Conservation (phyloP, 1,140 invertebrate species). For the Cecropterus lyciades region DNA sequence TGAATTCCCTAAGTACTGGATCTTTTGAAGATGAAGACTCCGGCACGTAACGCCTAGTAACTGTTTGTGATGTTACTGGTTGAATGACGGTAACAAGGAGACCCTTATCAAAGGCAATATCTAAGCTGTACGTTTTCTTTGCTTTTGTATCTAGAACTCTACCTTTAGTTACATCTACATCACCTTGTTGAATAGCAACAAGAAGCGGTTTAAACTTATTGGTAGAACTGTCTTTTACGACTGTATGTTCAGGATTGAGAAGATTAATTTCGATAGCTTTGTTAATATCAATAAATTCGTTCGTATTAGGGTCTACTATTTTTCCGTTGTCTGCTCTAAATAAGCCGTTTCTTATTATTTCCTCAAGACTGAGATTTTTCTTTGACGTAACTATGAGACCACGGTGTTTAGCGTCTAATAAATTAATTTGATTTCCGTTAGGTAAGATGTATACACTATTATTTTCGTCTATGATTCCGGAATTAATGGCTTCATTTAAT, state of each 20-base stretch:
- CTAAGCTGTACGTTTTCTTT: conserved; percentile 89
- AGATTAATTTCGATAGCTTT: conserved; percentile 90
- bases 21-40: conserved; percentile 76
- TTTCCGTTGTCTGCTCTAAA: conserved; percentile 91
- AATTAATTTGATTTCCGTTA: conserved; percentile 86
- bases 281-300: conserved; percentile 88
- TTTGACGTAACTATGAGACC: conserved; percentile 90
- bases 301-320: conserved; percentile 90
- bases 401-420: conserved; percentile 89
- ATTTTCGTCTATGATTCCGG: conserved; percentile 89
- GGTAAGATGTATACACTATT: conserved; percentile 89
- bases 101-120: conserved; percentile 90
- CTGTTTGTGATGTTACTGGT: conserved; percentile 87
- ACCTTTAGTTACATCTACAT: conserved; percentile 91
- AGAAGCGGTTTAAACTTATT: conserved; percentile 90
- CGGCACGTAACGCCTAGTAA: conserved; percentile 83
- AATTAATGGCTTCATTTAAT: conserved; percentile 90
- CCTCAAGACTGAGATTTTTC: conserved; percentile 89
- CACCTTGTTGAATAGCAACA: conserved; percentile 91
- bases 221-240: conserved; percentile 90
- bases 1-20: conserved; percentile 87
- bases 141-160: conserved; percentile 91
- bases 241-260: conserved; percentile 91
- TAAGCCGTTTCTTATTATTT: conserved; percentile 90
- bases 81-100: conserved; percentile 90